A percentile compares a stretch with the other conserved stretches of the same genome.
These are phyloP conservation scores for Stichodactyla helianthus DNA, from an alignment of 64 coral and sea anemone species.

Conservation along the genomic window DNA sequence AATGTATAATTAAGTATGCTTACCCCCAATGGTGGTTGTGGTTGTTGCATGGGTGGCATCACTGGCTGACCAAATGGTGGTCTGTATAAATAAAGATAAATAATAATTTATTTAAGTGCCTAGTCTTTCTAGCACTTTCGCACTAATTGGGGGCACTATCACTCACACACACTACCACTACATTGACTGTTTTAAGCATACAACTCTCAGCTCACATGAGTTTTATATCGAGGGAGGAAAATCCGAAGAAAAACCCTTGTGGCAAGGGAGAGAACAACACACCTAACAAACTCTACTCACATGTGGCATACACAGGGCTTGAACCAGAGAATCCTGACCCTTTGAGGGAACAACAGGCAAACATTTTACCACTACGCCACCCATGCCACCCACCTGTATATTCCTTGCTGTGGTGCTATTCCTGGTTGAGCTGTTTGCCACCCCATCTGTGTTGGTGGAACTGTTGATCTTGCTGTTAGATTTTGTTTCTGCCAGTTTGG, in stretches of 20 bases:
- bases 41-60: neutral
- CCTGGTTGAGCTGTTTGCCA: constrained; percentile 17
- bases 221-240: no score
- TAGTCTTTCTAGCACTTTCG: no score
- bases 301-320: no score
- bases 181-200: no score
- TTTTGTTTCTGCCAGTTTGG: constrained; percentile 80
- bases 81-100: neutral
- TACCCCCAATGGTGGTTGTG: neutral
- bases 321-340: constrained; percentile 12
- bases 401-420: constrained; percentile 30
- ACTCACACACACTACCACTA: no score
- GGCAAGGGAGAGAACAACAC: no score
- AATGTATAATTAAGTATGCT: neutral
- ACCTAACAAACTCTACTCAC: no score
- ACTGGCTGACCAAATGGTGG: constrained; percentile 29
- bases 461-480: constrained; percentile 32
- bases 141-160: no score
- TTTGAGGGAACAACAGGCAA: constrained; percentile 28
- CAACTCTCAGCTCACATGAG: no score
- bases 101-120: no score
- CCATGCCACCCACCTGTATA: constrained; percentile 13
- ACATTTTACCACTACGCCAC: no score
- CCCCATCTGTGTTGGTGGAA: constrained; percentile 12
- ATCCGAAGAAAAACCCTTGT: no score